Conservation (phyloP, 1,140 invertebrate species). For the Agraylea sexmaculata region DNA sequence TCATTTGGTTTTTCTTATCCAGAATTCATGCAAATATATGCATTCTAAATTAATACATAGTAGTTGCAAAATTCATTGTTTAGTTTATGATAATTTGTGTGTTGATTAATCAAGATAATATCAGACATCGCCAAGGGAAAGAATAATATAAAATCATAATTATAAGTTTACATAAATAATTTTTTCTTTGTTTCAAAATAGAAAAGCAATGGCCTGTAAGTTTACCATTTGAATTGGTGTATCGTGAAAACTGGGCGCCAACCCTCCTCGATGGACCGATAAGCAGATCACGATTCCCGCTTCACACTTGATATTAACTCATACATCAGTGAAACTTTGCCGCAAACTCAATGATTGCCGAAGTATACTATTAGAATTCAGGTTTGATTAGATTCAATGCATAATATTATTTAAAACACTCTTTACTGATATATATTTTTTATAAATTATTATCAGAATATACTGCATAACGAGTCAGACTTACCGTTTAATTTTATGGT, state of each 20-base stretch:
- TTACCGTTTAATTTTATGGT: slow-evolving; percentile 18
- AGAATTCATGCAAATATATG: too few relatives aligned
- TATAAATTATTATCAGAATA: slow-evolving; percentile 9
- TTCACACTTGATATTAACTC: slow-evolving; percentile 8
- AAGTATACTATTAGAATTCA: slow-evolving; percentile 5
- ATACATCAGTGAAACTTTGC: slow-evolving; percentile 8
- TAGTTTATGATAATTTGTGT: too few relatives aligned
- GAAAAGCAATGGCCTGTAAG: slow-evolving; percentile 17
- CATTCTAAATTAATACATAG: too few relatives aligned
- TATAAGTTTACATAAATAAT: too few relatives aligned
- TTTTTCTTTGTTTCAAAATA: slow-evolving; percentile 5
- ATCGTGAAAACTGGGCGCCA: slow-evolving; percentile 4
- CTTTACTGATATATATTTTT: slow-evolving; percentile 2
- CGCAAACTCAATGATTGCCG: background rate
- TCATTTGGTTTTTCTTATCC: too few relatives aligned
- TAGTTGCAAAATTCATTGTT: too few relatives aligned
- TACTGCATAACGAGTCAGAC: slow-evolving; percentile 10
- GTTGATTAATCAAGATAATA: too few relatives aligned
- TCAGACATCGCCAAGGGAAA: too few relatives aligned
- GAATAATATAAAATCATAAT: too few relatives aligned
- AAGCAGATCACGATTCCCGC: slow-evolving; percentile 1
- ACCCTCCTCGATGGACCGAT: slow-evolving; percentile 2
- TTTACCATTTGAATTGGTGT: slow-evolving; percentile 15
- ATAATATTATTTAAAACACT: background rate
- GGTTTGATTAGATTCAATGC: slow-evolving; percentile 6